Base-by-base conservation (phyloP, 2,797 vertebrate species). In the Euthynnus affinis region DNA sequence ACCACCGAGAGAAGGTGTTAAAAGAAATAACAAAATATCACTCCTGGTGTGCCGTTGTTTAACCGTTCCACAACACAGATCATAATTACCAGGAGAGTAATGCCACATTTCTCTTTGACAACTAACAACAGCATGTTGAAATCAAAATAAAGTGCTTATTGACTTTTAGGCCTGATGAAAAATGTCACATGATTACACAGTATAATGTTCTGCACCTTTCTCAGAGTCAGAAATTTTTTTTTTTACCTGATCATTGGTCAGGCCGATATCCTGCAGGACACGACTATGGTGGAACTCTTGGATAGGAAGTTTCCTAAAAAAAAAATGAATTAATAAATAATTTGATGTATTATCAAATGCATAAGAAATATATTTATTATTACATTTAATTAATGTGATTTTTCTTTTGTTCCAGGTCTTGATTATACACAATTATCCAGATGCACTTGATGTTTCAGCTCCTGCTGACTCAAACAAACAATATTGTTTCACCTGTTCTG, bases 251-350 rank as follows among this genome's bases (percentile, higher is more conserved):
- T 97, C 95, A 68, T 96, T 96, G 32, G 94, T 96, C 71, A 99
- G 87, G 29, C 87, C 92, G 0, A 97, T 94, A 0, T 98, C 98
- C 91, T 97, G 95, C 71, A 99, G 94, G 18, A 98, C 78, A 0
- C 96, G 96, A 89, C 51, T 96, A 78, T 98, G 96, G 89, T 98
- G 96, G 87, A 98, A 99, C 82, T 99, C 98, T 83, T 99, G 98
- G 80, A 99, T 97, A 4, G 98, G 98, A 81, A 99, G 95, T 83
- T 99, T 99, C 94, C 96, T 96, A 58, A 20, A 79, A 84, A 1
- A 40, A 18, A 40, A 40, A 34, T 5, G 51, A 71, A 56, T n/a
- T n/a, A n/a, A 64, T 0, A 17, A 22, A 59, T n/a, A 9, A 14
- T 1, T 32, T n/a, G 2, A 70, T 37, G 25, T 4, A 4, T 56